These are phyloP conservation scores for Copidosoma aretas DNA, from an alignment of 2,888 invertebrate genomes.

Conservation along the genomic window DNA sequence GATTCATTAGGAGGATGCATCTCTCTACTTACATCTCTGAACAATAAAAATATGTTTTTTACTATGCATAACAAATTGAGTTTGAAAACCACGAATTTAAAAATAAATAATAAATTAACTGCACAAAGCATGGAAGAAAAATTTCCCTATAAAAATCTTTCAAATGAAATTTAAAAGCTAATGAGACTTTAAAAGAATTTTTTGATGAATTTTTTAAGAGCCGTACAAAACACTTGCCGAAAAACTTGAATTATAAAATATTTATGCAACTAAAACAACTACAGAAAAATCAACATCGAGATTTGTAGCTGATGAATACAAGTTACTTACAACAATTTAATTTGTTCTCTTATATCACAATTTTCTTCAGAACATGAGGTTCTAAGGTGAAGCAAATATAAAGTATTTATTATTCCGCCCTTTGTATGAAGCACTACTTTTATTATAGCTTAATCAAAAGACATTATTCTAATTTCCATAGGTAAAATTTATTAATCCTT, in stretches of 20 bases:
- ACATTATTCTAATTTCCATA: not conserved
- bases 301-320: not conserved
- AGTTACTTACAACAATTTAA: conserved; percentile 55
- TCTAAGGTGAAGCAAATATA: conserved; percentile 52
- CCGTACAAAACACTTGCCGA: too few relatives aligned
- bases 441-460: too few relatives aligned
- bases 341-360: conserved; percentile 58
- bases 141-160: too few relatives aligned
- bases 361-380: conserved; percentile 59
- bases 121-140: conserved; percentile 6
- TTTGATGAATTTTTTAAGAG: too few relatives aligned
- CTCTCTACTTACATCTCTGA: conserved; percentile 71
- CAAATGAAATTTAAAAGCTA: not conserved
- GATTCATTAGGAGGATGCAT: conserved; percentile 87
- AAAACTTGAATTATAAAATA: not conserved
- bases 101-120: too few relatives aligned
- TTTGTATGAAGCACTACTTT: too few relatives aligned
- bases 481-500: conserved; percentile 45
- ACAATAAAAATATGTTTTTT: conserved; percentile 11
- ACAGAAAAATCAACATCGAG: too few relatives aligned
- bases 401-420: too few relatives aligned
- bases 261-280: too few relatives aligned
- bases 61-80: not conserved
- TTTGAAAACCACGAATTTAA: too few relatives aligned
- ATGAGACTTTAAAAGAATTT: conserved; percentile 4